Conservation (phyloP, 2,888 invertebrate genomes). For the Cecidostiba fungosa region DNA sequence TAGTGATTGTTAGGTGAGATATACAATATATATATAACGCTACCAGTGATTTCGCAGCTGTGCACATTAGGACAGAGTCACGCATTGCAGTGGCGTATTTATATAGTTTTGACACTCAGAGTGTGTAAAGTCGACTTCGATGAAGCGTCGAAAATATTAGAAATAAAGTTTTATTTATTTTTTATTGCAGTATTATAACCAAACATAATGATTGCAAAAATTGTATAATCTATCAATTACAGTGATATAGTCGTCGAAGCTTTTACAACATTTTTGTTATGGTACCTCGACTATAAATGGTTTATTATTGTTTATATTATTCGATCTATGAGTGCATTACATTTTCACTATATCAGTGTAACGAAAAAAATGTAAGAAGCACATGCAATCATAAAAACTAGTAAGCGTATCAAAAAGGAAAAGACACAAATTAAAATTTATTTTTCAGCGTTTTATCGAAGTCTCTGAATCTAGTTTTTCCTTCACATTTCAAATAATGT, state of each 20-base stretch:
- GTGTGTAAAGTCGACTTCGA: constrained; percentile 47
- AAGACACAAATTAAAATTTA: neutral
- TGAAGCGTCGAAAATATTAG: constrained; percentile 44
- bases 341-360: constrained; percentile 3
- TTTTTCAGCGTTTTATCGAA: constrained; percentile 47
- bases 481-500: constrained; percentile 27
- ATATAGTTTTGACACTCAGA: constrained; percentile 27
- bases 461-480: constrained; percentile 16
- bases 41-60: constrained; percentile 73
- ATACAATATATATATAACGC: constrained; percentile 64
- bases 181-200: constrained; percentile 1
- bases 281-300: neutral
- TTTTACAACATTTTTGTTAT: neutral
- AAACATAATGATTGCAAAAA: constrained; percentile 12
- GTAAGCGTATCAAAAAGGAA: constrained; percentile 19
- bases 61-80: constrained; percentile 71
- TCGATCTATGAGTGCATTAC: neutral
- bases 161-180: neutral
- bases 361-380: constrained; percentile 23
- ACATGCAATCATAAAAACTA: constrained; percentile 36
- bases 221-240: neutral
- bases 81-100: constrained; percentile 56
- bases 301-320: constrained; percentile 1
- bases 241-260: constrained; percentile 24
- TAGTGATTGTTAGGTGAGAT: constrained; percentile 71